Evolutionary conservation across 2,113 vertebrate genomes (phyloP).

Genomic region (Aythya baeri): DNA sequence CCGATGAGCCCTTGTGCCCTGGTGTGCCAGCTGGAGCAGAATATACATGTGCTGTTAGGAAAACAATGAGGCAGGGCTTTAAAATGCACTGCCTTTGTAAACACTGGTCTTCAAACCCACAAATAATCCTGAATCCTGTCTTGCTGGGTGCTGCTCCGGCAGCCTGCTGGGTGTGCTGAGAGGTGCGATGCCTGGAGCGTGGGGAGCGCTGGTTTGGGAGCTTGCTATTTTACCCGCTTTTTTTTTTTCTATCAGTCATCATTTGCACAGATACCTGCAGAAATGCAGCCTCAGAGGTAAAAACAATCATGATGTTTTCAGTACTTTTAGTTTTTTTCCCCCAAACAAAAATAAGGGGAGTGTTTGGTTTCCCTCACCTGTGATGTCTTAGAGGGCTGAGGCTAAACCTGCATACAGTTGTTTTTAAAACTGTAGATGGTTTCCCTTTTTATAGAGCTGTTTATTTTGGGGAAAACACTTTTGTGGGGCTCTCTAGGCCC

Average conservation of each 20-base stretch:
- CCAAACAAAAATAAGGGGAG: background rate
- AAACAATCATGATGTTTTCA: background rate
- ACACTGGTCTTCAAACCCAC: background rate
- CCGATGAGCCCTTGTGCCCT: constrained; percentile 16
- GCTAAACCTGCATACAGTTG: constrained; percentile 21
- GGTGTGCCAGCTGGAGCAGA: background rate
- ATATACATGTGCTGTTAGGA: constrained; percentile 54
- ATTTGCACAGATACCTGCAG: background rate
- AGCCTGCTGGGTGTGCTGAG: background rate
- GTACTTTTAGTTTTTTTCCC: background rate
- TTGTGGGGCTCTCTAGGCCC: background rate
- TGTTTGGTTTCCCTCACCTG: background rate
- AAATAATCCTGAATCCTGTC: background rate
- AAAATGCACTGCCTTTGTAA: constrained; percentile 44
- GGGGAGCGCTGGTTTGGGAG: background rate
- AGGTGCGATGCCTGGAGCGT: background rate
- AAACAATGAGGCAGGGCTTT: constrained; percentile 43
- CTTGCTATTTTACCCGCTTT: background rate
- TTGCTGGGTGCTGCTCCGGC: background rate
- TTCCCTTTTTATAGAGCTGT: constrained; percentile 1
- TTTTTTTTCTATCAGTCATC: background rate
- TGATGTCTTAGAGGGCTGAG: background rate
- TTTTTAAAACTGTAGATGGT: background rate
- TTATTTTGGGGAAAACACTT: constrained; percentile 59
- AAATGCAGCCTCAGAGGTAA: background rate